Evolutionary conservation across 53 echinoderm and acorn worm genomes (phyloP).

Genomic region (Echinarachnius parma): DNA sequence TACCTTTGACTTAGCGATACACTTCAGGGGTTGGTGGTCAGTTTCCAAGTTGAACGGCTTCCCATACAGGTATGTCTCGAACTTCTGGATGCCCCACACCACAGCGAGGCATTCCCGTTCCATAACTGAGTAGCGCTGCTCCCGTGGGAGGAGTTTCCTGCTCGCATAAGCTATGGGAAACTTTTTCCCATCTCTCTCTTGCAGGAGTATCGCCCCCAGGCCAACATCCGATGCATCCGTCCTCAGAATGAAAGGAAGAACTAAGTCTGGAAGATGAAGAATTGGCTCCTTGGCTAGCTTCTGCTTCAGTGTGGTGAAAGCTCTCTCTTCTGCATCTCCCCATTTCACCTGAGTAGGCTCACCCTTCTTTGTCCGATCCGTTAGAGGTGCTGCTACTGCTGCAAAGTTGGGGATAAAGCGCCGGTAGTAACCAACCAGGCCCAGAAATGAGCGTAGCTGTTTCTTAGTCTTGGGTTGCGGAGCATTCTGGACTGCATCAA

Average conservation of each 20-base stretch:
- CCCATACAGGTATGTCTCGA: slow-evolving; percentile 7
- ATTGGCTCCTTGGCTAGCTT: slow-evolving; percentile 1
- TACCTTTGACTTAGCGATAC: slow-evolving; percentile 5
- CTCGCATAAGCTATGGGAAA: slow-evolving; percentile 24
- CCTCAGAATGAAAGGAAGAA: background rate
- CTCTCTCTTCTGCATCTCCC: too few relatives aligned
- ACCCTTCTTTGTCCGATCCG: too few relatives aligned
- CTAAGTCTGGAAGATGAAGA: slow-evolving; percentile 6
- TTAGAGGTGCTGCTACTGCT: slow-evolving; percentile 41
- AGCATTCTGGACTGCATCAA: slow-evolving; percentile 35
- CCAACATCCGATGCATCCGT: slow-evolving; percentile 11
- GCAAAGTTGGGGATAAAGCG: slow-evolving; percentile 53
- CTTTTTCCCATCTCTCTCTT: slow-evolving; percentile 7
- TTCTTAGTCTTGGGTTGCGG: slow-evolving; percentile 51
- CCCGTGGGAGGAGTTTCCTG: slow-evolving; percentile 12
- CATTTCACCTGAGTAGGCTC: too few relatives aligned
- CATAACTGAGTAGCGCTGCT: slow-evolving; percentile 21
- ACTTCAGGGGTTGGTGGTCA: slow-evolving; percentile 23
- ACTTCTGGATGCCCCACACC: slow-evolving; percentile 16
- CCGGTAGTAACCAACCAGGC: slow-evolving; percentile 41
- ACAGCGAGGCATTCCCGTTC: slow-evolving; percentile 10
- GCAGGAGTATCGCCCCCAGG: slow-evolving; percentile 9
- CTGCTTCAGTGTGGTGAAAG: too few relatives aligned
- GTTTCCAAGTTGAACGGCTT: slow-evolving; percentile 10
- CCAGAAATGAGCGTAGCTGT: slow-evolving; percentile 36